Evolutionary conservation across 35 echinoderm and acorn worm species (phyloP), one percentile per base, ranked within the genome.

Genomic region (Anneissia japonica): DNA sequence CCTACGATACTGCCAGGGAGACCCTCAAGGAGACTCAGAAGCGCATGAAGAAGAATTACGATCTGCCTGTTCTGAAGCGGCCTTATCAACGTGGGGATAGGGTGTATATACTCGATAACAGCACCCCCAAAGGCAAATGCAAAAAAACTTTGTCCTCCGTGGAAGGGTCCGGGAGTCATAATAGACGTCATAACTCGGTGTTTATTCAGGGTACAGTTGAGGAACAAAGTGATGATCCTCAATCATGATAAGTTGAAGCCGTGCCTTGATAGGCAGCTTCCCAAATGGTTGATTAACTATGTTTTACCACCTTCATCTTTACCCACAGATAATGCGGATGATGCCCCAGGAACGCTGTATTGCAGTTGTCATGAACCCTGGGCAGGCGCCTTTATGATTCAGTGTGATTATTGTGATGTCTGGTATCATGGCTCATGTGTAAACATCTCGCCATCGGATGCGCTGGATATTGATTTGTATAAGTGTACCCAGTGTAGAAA

Each of bases 191-290:
- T 81, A 5, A 40, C 90, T n/a, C 90, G 84, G 7, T 87, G 87
- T 36, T 43, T 91, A 3, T 91, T 46, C 46, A 36, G 77, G 35
- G 84, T 91, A 19, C 17, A 81, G 46, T 51, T 80, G 0, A 41
- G 84, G 10, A 87, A 87, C 75, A 82, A 0, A 40, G 51, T 86
- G 26, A 13, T 87, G 32, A 37, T 56, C 0, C 38, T 86, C 1
- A 91, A 91, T 35, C 84, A 91, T 43, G 84, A 91, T 38, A 86
- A 72, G 38, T 30, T 91, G 37, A 91, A 91, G 84, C 5, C 4
- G 34, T 87, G 90, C 38, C 0, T n/a, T 19, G 77, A 31, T 14
- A 43, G 40, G 14, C 4, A 43, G 40, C 40, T 43, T 43, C 40
- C 40, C 4, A 14, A 14, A 6, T 43, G 40, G 40, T 43, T 43